A percentile compares a stretch with the other conserved stretches of the same genome.
These are phyloP conservation scores for Ianthella basta DNA, from an alignment of 37 sponge, comb jelly and placozoan genomes.

Conservation along the genomic window DNA sequence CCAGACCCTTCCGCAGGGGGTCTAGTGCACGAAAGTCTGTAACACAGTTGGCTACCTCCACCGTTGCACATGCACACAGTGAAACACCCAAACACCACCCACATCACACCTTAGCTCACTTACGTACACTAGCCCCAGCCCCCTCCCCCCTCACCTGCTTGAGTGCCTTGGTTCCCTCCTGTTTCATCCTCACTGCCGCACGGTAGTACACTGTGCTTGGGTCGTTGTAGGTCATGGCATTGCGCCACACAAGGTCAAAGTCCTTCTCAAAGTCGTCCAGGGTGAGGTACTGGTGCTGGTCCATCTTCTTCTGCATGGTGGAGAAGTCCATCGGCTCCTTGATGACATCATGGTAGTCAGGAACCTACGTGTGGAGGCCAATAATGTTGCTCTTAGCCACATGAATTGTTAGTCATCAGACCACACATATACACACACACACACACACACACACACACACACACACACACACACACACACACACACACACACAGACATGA, in stretches of 20 bases:
- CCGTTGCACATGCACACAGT: no score
- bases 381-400: neutral
- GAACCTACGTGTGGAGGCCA: conserved; percentile 61
- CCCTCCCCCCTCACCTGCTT: neutral
- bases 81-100: no score
- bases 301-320: conserved; percentile 85
- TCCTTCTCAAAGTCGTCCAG: conserved; percentile 91
- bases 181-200: conserved; percentile 79
- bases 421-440: conserved; percentile 16
- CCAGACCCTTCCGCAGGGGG: no score
- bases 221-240: conserved; percentile 92
- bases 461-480: neutral
- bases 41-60: no score
- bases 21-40: no score
- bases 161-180: conserved; percentile 1
- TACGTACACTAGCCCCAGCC: no score
- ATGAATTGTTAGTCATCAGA: neutral
- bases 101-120: no score
- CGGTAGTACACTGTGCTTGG: conserved; percentile 88
- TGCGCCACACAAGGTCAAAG: conserved; percentile 84
- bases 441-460: conserved; percentile 14
- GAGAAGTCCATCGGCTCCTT: conserved; percentile 93
- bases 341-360: conserved; percentile 92
- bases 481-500: neutral
- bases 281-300: conserved; percentile 63